Evolutionary conservation across 1,140 invertebrate genomes (phyloP), one percentile per base, ranked within the genome.

Genomic region (Lordiphosa clarofinis): DNA sequence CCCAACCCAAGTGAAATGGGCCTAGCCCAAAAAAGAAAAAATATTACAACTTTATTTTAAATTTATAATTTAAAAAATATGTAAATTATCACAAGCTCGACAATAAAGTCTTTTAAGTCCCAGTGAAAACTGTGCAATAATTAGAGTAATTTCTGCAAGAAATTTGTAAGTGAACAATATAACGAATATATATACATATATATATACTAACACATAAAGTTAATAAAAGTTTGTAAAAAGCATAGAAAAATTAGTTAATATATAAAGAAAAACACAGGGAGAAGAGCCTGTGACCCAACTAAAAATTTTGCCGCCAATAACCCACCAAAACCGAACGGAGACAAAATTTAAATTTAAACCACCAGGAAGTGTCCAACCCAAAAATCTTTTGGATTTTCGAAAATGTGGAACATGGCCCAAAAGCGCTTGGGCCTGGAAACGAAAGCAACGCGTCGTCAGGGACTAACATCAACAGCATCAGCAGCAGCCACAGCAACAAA

Each of bases 61-160:
- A 38, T 56, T 84, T 70, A 57, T 38, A 60, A 42, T 72, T 52
- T 65, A 73, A 60, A 21, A 43, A 48, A 63, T 35, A 62, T 19
- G 31, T 44, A 35, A 50, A 44, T 21, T 21, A 53, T 15, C 54
- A 12, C 42, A 55, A 54, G 10, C 6, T 13, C 28, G 40, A 44
- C 40, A 43, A 55, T 42, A 68, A 57, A 31, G 56, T 40, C 37
- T 21, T 31, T 42, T 11, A 54, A 19, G 19, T 54, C 28, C 40
- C 57, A 44, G 57, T 84, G 68, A 44, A 76, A 42, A 67, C 53
- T 76, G 76, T 74, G 73, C 81, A 86, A 79, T 84, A 86, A 86
- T 71, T 73, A 73, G 66, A 71, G 37, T 42, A 55, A 67, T 86
- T 84, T 84, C 76, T 82, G 9, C 37, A 59, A 82, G 76, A 84